A percentile compares a stretch with the other conserved stretches of the same genome.
These are phyloP conservation scores for Drosophila eohydei DNA, from an alignment of 2,888 invertebrate species.

Conservation along the genomic window DNA sequence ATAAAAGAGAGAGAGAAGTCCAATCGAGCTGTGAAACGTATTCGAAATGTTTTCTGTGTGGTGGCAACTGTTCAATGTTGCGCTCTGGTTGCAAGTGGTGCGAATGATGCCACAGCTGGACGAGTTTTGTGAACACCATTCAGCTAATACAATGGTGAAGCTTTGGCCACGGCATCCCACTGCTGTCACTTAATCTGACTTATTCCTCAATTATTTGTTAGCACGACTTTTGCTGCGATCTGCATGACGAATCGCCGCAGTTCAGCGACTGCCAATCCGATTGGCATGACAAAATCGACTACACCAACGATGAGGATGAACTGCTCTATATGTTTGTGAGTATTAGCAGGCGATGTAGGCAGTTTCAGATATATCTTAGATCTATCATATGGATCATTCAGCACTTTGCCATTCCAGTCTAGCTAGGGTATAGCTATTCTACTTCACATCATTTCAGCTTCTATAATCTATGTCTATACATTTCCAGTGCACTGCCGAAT, in stretches of 20 bases:
- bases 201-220: slow-evolving; percentile 19
- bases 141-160: slow-evolving; percentile 66
- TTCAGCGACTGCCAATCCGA: slow-evolving; percentile 64
- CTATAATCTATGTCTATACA: no score
- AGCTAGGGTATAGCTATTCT: not conserved
- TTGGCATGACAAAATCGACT: slow-evolving; percentile 60
- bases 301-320: slow-evolving; percentile 50
- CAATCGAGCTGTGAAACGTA: not conserved
- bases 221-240: slow-evolving; percentile 77
- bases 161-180: no score
- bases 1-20: slow-evolving; percentile 38
- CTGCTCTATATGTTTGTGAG: slow-evolving; percentile 67
- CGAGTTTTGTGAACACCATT: slow-evolving; percentile 69
- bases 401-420: no score
- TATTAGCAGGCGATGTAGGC: not conserved
- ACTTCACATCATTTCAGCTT: not conserved
- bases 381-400: no score
- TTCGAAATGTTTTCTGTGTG: slow-evolving; percentile 30
- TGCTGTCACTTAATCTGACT: no score
- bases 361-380: no score
- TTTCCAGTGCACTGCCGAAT: slow-evolving; percentile 72
- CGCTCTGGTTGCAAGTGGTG: slow-evolving; percentile 1
- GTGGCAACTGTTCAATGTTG: slow-evolving; percentile 8
- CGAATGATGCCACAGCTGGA: slow-evolving; percentile 31
- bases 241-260: slow-evolving; percentile 71